Base-by-base conservation (phyloP, 1,140 invertebrate species). In the Drosophila subobscura region DNA sequence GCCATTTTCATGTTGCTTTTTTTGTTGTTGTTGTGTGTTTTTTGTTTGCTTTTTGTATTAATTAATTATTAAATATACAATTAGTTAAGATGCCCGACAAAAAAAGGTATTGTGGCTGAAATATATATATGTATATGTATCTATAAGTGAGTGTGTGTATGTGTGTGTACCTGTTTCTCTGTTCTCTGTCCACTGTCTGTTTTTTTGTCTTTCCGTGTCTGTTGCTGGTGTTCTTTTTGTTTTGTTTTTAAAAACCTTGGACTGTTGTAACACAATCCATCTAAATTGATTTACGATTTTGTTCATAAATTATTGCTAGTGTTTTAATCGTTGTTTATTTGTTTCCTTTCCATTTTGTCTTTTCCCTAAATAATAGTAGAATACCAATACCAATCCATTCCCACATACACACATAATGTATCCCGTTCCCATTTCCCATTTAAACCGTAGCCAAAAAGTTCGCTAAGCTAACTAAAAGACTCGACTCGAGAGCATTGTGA, bases 11-110 rank as follows among this genome's bases (percentile, higher is more conserved):
- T 37, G 45, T 46, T 20, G 16, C 46, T 44, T 51, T 33, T 50
- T 59, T 71, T 55, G 51, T 45, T 42, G 64, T 79, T 63, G n/a
- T 66, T 72, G 12, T 56, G 49, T 52, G 22, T 23, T 50, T 44
- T 51, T 25, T 44, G 56, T 70, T 55, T 50, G 27, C 40, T 70
- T 80, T 67, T 58, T 64, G 64, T 75, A 72, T 79, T 84, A 79
- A 85, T 79, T 76, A 85, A 68, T 79, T 72, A 85, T 84, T 84
- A 77, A 79, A 85, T 84, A 79, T 84, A 84, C 80, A 84, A 65
- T 79, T 73, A 85, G 55, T 84, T 85, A 85, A 77, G 61, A 77
- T 77, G 77, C 67, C 76, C 61, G 74, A 70, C 70, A 72, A 72
- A 65, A 64, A 74, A 57, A 74, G 10, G 41, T 42, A 56, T 44